phyloP scores from a whole-genome alignment of 2,797 vertebrate genomes.

The Pelobates cultripes region DNA sequence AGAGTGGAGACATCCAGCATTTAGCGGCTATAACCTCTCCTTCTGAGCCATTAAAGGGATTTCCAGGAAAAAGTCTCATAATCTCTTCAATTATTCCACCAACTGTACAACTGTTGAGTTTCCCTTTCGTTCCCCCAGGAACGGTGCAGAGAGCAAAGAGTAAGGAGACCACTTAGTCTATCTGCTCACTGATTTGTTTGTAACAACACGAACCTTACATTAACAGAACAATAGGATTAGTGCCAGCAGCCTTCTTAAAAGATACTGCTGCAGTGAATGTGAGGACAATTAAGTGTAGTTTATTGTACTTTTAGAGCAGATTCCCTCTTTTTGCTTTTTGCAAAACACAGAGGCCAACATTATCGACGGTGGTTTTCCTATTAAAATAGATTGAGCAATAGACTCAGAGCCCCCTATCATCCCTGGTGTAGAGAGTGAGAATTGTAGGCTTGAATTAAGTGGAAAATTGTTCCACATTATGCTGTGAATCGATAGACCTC shows the following conservation, averaged over 20 bases:
- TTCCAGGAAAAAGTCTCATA: conserved; percentile 32
- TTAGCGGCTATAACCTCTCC: conserved; percentile 23
- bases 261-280: not conserved
- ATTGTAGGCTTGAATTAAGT: not conserved
- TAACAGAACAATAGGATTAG: conserved; percentile 9
- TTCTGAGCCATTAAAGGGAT: conserved; percentile 27
- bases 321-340: not conserved
- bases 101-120: conserved; percentile 20
- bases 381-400: not conserved
- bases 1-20: conserved; percentile 16
- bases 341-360: not conserved
- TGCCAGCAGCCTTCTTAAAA: conserved; percentile 14
- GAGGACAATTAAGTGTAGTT: not conserved
- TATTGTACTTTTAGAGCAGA: not conserved
- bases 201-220: conserved; percentile 16
- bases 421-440: not conserved
- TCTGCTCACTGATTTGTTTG: conserved; percentile 7
- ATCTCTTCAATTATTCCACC: conserved; percentile 37
- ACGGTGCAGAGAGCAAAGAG: not conserved
- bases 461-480: conserved; percentile 11
- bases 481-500: not conserved
- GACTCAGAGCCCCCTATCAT: not conserved
- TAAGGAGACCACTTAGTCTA: conserved; percentile 21
- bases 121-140: conserved; percentile 16
- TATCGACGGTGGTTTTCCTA: not conserved